Evolutionary conservation across 2,888 invertebrate genomes (phyloP).

Genomic region (Lamellibrachia columna): DNA sequence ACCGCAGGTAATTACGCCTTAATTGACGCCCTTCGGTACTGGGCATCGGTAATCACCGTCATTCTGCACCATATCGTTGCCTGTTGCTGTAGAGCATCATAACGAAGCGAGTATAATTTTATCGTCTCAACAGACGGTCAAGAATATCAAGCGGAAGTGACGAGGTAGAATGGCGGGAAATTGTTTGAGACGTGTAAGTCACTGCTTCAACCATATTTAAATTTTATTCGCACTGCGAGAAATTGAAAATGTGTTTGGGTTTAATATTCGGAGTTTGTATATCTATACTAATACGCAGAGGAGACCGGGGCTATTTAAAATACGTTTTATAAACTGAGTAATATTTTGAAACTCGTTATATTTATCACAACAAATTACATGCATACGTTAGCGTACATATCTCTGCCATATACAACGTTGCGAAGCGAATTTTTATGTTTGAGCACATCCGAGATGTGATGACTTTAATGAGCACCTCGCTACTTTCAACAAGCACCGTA

Average conservation of each 20-base stretch:
- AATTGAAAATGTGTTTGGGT: neutral
- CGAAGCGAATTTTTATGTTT: no score
- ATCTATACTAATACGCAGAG: neutral
- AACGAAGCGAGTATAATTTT: neutral
- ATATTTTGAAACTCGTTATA: no score
- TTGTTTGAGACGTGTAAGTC: neutral
- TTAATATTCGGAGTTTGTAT: neutral
- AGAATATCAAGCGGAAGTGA: neutral
- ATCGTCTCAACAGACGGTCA: neutral
- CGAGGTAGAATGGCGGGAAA: neutral
- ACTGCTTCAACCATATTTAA: neutral
- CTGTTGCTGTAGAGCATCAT: neutral
- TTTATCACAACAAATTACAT: no score
- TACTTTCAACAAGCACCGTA: no score
- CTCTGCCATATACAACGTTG: no score
- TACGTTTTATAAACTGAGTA: no score
- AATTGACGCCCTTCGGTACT: neutral
- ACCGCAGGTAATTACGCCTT: constrained; percentile 11
- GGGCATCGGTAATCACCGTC: neutral
- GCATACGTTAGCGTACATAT: no score
- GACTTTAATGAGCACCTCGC: no score
- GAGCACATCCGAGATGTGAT: no score
- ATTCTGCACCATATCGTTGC: neutral
- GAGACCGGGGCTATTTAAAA: no score
- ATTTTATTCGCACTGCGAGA: neutral